These are phyloP conservation scores for Tortrix viridana DNA, from an alignment of 2,888 invertebrate species.

Conservation along the genomic window DNA sequence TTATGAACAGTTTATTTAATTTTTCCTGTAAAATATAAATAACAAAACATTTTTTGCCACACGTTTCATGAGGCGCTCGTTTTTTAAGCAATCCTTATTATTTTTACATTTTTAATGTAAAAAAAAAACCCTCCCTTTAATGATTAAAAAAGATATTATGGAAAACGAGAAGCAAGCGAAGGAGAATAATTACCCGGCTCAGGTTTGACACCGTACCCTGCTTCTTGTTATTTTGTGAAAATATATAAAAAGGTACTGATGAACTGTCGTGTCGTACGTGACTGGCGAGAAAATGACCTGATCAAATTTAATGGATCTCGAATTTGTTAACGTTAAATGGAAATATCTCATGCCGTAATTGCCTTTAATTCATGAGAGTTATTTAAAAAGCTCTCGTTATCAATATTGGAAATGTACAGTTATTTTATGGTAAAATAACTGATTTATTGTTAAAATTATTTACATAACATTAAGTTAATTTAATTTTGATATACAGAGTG, in stretches of 20 bases:
- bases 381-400: no score
- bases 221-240: conserved; percentile 23
- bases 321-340: conserved; percentile 1
- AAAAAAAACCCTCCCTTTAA: conserved; percentile 15
- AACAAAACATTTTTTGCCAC: neutral
- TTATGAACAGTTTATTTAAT: no score
- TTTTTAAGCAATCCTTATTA: conserved; percentile 3
- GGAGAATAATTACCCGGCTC: conserved; percentile 20
- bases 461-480: no score
- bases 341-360: conserved; percentile 37
- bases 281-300: conserved; percentile 11
- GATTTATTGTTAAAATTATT: no score
- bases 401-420: no score
- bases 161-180: neutral
- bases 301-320: conserved; percentile 8
- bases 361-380: no score
- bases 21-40: no score
- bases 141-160: conserved; percentile 15
- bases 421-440: no score
- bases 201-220: conserved; percentile 3
- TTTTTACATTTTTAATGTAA: conserved; percentile 15
- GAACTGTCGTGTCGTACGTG: conserved; percentile 17
- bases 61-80: conserved; percentile 10
- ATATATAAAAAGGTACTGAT: conserved; percentile 26
- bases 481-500: no score